Percentiles rank a stretch among this genome's conserved stretches.
Conservation (phyloP, 2,888 invertebrate species). For the Sphaerophoria taeniata region DNA sequence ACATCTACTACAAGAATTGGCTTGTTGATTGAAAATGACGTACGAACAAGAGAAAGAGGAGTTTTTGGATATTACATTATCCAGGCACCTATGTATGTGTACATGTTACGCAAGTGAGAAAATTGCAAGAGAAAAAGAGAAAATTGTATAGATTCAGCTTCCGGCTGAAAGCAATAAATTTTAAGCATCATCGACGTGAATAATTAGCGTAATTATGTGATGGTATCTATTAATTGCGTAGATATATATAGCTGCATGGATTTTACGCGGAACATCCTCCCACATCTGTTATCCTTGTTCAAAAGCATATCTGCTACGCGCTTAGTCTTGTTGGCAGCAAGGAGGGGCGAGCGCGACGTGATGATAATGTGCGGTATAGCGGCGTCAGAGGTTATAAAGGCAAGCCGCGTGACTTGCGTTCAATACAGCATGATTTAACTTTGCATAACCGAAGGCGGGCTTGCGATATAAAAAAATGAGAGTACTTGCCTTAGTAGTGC, state of each 20-base stretch:
- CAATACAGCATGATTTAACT: conserved; percentile 43
- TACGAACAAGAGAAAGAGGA: too few relatives aligned
- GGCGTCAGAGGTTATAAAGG: conserved; percentile 34
- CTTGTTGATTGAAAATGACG: conserved; percentile 31
- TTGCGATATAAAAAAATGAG: neutral
- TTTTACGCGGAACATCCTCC: conserved; percentile 57
- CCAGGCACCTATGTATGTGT: neutral
- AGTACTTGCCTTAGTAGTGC: conserved; percentile 12
- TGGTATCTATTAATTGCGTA: conserved; percentile 73
- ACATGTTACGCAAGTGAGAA: too few relatives aligned
- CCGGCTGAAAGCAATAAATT: conserved; percentile 71
- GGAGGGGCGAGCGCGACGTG: too few relatives aligned
- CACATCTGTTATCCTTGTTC: conserved; percentile 61
- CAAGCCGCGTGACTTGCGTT: conserved; percentile 36
- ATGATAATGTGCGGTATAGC: too few relatives aligned
- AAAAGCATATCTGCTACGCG: conserved; percentile 17
- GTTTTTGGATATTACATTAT: neutral
- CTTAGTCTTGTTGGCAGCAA: neutral
- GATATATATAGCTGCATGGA: conserved; percentile 61
- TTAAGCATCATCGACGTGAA: conserved; percentile 74
- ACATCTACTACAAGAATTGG: neutral
- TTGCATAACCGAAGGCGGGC: too few relatives aligned
- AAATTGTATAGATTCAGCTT: conserved; percentile 35
- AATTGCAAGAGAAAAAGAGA: neutral
- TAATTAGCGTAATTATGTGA: conserved; percentile 74